Conservation (phyloP, 2,797 vertebrate species). For the Gastrophryne carolinensis region DNA sequence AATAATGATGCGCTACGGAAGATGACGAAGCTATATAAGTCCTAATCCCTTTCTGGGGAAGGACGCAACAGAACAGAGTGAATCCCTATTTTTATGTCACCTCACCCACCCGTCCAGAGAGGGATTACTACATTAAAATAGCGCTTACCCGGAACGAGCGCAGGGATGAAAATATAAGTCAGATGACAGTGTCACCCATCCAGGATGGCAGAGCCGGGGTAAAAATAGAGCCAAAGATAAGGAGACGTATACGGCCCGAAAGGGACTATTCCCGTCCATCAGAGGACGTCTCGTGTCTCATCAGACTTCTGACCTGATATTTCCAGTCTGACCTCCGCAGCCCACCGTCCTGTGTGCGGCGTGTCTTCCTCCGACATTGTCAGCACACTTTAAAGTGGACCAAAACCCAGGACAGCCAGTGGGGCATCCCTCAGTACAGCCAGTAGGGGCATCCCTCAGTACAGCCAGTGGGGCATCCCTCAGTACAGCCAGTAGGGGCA, state of each 20-base stretch:
- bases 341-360: background rate
- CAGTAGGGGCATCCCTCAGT: no score
- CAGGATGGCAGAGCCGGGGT: conserved; percentile 1
- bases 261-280: conserved; percentile 8
- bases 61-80: background rate
- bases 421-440: no score
- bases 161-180: conserved; percentile 34
- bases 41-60: background rate
- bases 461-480: no score
- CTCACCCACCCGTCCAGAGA: background rate
- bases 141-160: conserved; percentile 24
- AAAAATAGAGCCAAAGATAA: conserved; percentile 45
- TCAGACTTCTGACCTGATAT: conserved; percentile 24
- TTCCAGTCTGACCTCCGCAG: conserved; percentile 21
- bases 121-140: conserved; percentile 25
- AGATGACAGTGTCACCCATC: conserved; percentile 26
- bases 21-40: background rate
- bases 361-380: background rate
- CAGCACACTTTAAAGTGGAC: no score
- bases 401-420: no score
- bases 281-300: conserved; percentile 21
- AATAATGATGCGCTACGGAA: no score
- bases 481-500: no score
- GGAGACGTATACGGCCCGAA: background rate
- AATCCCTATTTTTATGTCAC: background rate